Percentiles rank a stretch among this genome's conserved stretches.
These are phyloP conservation scores for Bucco capensis DNA, from an alignment of 2,113 vertebrate species.

Conservation along the genomic window DNA sequence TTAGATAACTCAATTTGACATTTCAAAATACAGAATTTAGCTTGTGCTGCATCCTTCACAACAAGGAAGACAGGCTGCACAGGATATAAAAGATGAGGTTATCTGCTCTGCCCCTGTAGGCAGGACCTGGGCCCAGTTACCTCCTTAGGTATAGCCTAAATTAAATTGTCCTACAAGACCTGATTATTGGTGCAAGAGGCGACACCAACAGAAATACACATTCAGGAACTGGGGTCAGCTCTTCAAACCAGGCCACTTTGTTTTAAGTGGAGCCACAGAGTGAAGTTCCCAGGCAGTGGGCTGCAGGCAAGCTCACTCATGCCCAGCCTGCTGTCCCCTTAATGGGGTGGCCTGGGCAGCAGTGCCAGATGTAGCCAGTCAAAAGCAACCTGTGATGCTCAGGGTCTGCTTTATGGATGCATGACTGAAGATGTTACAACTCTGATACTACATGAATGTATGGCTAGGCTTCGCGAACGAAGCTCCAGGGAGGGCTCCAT, in stretches of 20 bases:
- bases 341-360: not conserved
- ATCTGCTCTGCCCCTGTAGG: not conserved
- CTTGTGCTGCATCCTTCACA: not conserved
- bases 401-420: accelerated
- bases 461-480: too few species aligned
- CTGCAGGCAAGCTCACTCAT: accelerated
- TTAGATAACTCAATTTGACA: not conserved
- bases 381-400: not conserved
- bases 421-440: not conserved
- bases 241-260: not conserved
- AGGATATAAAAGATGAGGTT: not conserved
- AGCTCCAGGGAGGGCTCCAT: too few species aligned
- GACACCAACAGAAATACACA: not conserved
- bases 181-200: not conserved
- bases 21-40: constrained; percentile 7
- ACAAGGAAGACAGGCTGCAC: not conserved
- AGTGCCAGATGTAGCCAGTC: not conserved
- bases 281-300: accelerated
- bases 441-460: not conserved
- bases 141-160: not conserved
- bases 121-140: not conserved
- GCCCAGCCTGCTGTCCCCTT: not conserved
- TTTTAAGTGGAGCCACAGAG: not conserved
- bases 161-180: not conserved
- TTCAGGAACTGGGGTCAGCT: not conserved